A percentile compares a stretch with the other conserved stretches of the same genome.
Conservation (phyloP, 1,140 invertebrate species). For the Doryteuthis pealeii region DNA sequence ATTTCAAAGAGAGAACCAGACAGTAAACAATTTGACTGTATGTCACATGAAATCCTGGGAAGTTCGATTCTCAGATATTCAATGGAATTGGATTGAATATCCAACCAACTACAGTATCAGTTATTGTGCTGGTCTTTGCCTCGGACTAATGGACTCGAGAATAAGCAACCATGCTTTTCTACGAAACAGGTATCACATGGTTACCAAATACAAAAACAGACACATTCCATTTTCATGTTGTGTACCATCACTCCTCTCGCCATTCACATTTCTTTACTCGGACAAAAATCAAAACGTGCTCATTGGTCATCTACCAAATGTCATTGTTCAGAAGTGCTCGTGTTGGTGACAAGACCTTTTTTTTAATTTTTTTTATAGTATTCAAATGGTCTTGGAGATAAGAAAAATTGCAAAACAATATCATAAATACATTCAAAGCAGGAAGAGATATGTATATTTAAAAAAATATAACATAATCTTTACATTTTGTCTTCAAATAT, state of each 20-base stretch:
- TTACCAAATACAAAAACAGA: neutral
- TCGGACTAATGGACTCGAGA: neutral
- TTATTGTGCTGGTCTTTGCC: neutral
- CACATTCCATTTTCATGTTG: neutral
- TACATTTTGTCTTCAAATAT: no score
- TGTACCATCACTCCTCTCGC: neutral
- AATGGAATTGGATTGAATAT: neutral
- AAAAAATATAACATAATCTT: no score
- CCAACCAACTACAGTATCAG: neutral
- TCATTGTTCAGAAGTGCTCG: neutral
- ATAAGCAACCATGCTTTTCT: constrained; percentile 1
- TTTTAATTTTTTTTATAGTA: no score
- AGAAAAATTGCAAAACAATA: no score
- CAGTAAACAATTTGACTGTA: neutral
- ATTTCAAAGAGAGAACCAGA: neutral
- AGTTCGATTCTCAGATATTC: neutral
- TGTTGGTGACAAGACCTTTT: neutral
- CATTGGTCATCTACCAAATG: neutral
- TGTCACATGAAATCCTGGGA: neutral
- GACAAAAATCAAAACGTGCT: neutral
- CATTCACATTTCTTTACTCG: neutral
- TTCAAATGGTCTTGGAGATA: no score
- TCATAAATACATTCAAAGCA: no score
- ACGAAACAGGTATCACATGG: neutral
- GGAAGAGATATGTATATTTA: no score